Evolutionary conservation across 2,797 vertebrate genomes (phyloP), one percentile per base, ranked within the genome.

Genomic region (Odontamblyopus rebecca): DNA sequence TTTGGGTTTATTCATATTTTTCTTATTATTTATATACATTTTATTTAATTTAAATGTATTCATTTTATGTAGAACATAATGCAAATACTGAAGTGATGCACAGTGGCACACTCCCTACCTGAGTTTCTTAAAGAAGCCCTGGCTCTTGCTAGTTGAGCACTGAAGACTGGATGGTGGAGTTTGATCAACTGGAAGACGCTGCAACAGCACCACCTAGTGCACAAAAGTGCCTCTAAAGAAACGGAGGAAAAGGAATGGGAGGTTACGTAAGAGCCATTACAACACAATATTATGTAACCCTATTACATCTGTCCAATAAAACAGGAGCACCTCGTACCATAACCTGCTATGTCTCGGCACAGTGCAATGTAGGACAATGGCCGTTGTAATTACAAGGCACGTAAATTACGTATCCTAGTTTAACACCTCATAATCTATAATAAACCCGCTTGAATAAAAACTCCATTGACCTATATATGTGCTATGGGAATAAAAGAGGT

Each of bases 191-290:
- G 6, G 19, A 67, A 23, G 54, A 44, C 68, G 73, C 26, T 72
- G 80, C 78, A 84, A 80, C 79, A 87, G 76, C 79, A 81, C 91
- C 89, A 84, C 93, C 93, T 94, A 77, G 85, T 80, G 93, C 64
- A 9, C 19, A 72, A 63, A 83, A 27, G 2, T 63, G 63, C 7
- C 61, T 48, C 54, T 38, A 9, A 19, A 26, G 67, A 50, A 69
- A 62, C 16, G 26, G 27, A 77, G 62, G 69, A 70, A 65, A 68
- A 64, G 76, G 75, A 83, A 89, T 92, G 84, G 76, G 73, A 69
- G 74, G 89, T 95, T 95, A 94, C 18, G 90, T 92, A 95, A 95
- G 82, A 90, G 74, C 81, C 70, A 83, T 95, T 93, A 93, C 91
- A 88, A 90, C 94, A 94, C 89, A 85, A 79, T 70, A 88, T 95